Evolutionary conservation across 2,888 invertebrate species (phyloP).

Genomic region (Myathropa florea): DNA sequence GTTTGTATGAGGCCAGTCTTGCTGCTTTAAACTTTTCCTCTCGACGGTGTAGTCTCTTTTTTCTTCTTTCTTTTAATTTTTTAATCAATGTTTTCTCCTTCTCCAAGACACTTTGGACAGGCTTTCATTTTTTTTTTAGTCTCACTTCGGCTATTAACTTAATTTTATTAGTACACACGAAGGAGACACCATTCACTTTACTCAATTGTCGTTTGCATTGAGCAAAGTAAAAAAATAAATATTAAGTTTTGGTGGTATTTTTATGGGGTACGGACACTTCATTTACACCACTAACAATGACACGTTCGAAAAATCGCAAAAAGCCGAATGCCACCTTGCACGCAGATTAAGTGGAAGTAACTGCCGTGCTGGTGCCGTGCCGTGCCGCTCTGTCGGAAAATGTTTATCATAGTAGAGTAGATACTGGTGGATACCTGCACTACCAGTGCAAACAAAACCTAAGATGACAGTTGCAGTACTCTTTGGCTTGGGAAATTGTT

Average conservation of each 20-base stretch:
- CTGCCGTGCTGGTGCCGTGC: constrained; percentile 57
- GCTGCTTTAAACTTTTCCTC: constrained; percentile 64
- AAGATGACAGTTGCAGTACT: constrained; percentile 26
- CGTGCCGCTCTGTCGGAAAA: constrained; percentile 55
- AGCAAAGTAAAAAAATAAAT: constrained; percentile 31
- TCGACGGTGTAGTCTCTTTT: constrained; percentile 31
- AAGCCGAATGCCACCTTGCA: constrained; percentile 54
- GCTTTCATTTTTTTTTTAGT: constrained; percentile 55
- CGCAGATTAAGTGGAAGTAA: constrained; percentile 55
- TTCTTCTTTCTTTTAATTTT: background rate
- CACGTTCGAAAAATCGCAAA: constrained; percentile 51
- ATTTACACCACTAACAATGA: constrained; percentile 50
- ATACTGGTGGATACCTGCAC: no score
- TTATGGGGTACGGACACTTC: constrained; percentile 10
- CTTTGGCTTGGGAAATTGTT: background rate
- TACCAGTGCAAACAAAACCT: constrained; percentile 29
- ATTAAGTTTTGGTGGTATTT: constrained; percentile 24
- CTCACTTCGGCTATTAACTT: constrained; percentile 41
- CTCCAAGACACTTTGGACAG: constrained; percentile 31
- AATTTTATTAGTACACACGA: constrained; percentile 10
- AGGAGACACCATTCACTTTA: constrained; percentile 39
- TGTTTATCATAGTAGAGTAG: constrained; percentile 50
- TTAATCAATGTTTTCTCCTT: constrained; percentile 39
- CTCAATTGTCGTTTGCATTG: constrained; percentile 51
- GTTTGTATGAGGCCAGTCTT: constrained; percentile 51